These are phyloP conservation scores for Hirtodrosophila duncani DNA, from an alignment of 2,888 invertebrate genomes.

Conservation along the genomic window DNA sequence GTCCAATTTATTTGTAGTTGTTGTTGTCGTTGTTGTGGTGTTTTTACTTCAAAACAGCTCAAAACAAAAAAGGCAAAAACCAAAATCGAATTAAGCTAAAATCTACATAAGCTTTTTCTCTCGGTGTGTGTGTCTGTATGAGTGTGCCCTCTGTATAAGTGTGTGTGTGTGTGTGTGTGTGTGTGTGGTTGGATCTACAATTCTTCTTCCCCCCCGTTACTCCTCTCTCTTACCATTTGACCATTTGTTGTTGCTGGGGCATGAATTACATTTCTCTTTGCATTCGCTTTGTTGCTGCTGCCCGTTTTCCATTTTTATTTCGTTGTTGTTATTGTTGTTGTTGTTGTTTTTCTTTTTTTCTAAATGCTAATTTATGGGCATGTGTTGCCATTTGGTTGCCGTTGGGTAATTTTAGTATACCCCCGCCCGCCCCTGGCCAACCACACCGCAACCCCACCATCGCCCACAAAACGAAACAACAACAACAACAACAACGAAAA, in stretches of 20 bases:
- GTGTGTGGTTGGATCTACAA: conserved; percentile 23
- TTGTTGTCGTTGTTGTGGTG: conserved; percentile 22
- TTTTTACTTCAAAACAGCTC: conserved; percentile 42
- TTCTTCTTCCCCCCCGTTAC: conserved; percentile 28
- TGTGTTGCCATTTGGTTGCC: conserved; percentile 73
- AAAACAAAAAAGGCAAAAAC: conserved; percentile 48
- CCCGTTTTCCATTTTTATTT: conserved; percentile 31
- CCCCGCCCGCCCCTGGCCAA: not conserved
- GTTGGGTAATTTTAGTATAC: conserved; percentile 72
- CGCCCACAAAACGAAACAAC: conserved; percentile 39
- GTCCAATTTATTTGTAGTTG: conserved; percentile 63
- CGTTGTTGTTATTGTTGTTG: conserved; percentile 25
- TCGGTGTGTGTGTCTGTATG: conserved; percentile 36
- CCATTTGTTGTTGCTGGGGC: conserved; percentile 49
- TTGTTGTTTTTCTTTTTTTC: conserved; percentile 44
- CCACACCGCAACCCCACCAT: not conserved
- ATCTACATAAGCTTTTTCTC: conserved; percentile 69
- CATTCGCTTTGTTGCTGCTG: conserved; percentile 53
- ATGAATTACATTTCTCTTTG: conserved; percentile 73
- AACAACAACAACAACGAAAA: conserved; percentile 24
- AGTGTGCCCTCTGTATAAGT: not conserved
- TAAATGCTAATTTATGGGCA: conserved; percentile 72
- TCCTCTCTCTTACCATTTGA: conserved; percentile 32
- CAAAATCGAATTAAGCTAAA: conserved; percentile 65
- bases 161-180: conserved; percentile 3